These are phyloP conservation scores for sheep (Ovis aries) DNA, from an alignment of 2,113 vertebrate genomes.

Conservation along the genomic window ARS-UI_Ramb_v3.0 NC_056065.1:9523001-9523500, in stretches of 20 bases:
- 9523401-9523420: background rate
- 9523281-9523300: background rate
- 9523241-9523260: background rate
- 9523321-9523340: background rate
- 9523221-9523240: background rate
- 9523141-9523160: background rate
- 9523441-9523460: background rate
- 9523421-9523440: background rate
- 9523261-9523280: background rate
- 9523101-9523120: background rate
- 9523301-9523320: background rate
- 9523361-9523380: background rate
- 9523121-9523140: background rate
- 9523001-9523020: background rate
- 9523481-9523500: background rate
- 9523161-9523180: background rate
- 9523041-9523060: background rate
- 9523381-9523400: background rate
- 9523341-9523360: background rate
- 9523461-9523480: background rate
- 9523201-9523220: background rate
- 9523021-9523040: background rate
- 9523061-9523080: background rate
- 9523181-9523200: background rate
- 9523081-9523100: background rate